Conservation (phyloP, 2,888 invertebrate genomes). For the Hirtodrosophila trivittata region DNA sequence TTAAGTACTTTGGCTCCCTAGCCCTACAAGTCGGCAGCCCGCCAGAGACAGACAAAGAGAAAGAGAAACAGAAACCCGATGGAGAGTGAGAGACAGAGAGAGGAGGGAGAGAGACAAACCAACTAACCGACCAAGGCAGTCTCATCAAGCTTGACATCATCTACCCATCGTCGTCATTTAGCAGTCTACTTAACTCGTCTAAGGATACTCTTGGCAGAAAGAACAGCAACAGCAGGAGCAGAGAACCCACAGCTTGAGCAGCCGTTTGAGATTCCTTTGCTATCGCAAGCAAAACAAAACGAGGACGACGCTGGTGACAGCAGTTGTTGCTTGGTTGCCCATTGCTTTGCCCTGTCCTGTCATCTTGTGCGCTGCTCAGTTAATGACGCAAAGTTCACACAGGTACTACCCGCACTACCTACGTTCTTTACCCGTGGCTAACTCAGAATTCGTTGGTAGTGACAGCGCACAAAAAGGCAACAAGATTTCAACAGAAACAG, state of each 20-base stretch:
- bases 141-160: constrained; percentile 37
- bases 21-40: neutral
- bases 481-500: constrained; percentile 36
- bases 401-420: constrained; percentile 49
- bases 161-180: constrained; percentile 65
- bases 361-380: constrained; percentile 36
- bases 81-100: too few species aligned
- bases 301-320: constrained; percentile 50
- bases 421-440: constrained; percentile 36
- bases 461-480: constrained; percentile 52
- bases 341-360: constrained; percentile 3
- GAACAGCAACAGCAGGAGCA: constrained; percentile 38
- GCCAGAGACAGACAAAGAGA: neutral
- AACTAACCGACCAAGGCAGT: constrained; percentile 10
- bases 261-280: constrained; percentile 58
- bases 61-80: too few species aligned
- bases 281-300: constrained; percentile 18
- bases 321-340: constrained; percentile 65
- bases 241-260: constrained; percentile 60
- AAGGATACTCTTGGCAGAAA: constrained; percentile 59
- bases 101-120: neutral
- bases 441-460: constrained; percentile 46
- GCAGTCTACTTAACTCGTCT: constrained; percentile 80
- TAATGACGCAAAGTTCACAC: constrained; percentile 72
- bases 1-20: constrained; percentile 61